Evolutionary conservation across 2,888 invertebrate species (phyloP), one percentile per base, ranked within the genome.

Genomic region (Microctonus hyperodae): DNA sequence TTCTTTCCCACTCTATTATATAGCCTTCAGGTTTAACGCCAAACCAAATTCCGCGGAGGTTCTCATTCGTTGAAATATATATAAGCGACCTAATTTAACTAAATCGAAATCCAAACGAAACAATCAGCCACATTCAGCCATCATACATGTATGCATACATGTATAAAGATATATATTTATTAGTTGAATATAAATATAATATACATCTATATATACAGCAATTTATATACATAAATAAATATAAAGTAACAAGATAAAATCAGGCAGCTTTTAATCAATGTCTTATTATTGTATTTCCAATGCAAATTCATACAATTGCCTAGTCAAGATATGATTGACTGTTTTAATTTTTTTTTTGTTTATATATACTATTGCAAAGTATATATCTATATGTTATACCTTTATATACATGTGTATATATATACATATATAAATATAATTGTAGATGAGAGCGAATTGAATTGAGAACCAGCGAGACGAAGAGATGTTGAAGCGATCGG

Each of bases 11-110:
- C 44, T 20, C 44, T 44, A 16, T 44, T 16, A 16, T n/a, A 67
- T 73, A 67, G 72, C 68, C 72, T 75, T 72, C 72, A 71, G 72
- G 75, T 3, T 78, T 75, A 78, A 77, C 74, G 76, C 73, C 75
- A 76, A 74, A 76, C 75, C 70, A 72, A 79, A 78, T 76, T 74
- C 74, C 74, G 71, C 75, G 76, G 74, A 74, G 80, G 73, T 74
- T 78, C 79, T 80, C 80, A 79, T 72, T 31, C 62, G 44, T 10
- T 28, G 48, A 23, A 59, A 28, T 25, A 33, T 3, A 50, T 22
- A 33, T 44, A 37, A 53, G 5, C 28, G 25, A 53, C 37, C 62
- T 33, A 62, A 62, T 62, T 62, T 62, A 37, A 53, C 11, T 53
- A 53, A n/a, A 62, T 62, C 37, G 62, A 53, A 62, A 35, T 10